A percentile compares a stretch with the other conserved stretches of the same genome.
Conservation (phyloP, 2,888 invertebrate species). For the Notodonta dromedarius region DNA sequence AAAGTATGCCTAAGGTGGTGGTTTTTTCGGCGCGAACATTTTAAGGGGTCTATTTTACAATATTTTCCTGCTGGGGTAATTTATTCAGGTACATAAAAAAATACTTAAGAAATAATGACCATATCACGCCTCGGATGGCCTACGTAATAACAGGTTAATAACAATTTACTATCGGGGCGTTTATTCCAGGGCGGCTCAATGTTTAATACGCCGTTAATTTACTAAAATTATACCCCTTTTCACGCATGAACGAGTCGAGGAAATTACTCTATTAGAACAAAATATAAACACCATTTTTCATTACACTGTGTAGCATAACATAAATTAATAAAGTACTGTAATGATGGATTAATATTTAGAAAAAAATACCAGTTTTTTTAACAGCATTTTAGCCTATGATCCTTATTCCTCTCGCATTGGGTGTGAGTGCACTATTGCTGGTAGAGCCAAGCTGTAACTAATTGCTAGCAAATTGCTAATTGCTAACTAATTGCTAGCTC, state of each 20-base stretch:
- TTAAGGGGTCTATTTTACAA: too few species aligned
- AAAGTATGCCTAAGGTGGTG: too few species aligned
- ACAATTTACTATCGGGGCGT: constrained; percentile 45
- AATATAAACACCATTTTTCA: neutral
- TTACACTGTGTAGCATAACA: neutral
- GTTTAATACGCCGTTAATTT: constrained; percentile 66
- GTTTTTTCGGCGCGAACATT: too few species aligned
- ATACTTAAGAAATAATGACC: constrained; percentile 27
- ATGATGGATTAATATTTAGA: too few species aligned
- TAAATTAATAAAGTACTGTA: too few species aligned
- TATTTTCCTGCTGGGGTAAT: neutral
- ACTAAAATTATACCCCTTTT: constrained; percentile 58
- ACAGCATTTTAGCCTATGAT: too few species aligned
- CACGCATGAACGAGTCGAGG: constrained; percentile 38
- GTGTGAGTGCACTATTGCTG: too few species aligned
- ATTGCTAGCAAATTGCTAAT: too few species aligned
- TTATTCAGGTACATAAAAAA: neutral
- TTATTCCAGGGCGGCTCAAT: constrained; percentile 70
- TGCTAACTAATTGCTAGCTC: too few species aligned
- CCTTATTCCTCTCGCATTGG: too few species aligned
- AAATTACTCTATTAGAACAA: constrained; percentile 48
- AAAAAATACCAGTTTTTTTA: too few species aligned
- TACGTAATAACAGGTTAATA: constrained; percentile 55
- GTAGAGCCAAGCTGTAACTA: too few species aligned
- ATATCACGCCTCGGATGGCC: constrained; percentile 33